A percentile compares a stretch with the other conserved stretches of the same genome.
These are phyloP conservation scores for Petrophora chlorosata DNA, from an alignment of 2,888 invertebrate species.

Conservation along the genomic window DNA sequence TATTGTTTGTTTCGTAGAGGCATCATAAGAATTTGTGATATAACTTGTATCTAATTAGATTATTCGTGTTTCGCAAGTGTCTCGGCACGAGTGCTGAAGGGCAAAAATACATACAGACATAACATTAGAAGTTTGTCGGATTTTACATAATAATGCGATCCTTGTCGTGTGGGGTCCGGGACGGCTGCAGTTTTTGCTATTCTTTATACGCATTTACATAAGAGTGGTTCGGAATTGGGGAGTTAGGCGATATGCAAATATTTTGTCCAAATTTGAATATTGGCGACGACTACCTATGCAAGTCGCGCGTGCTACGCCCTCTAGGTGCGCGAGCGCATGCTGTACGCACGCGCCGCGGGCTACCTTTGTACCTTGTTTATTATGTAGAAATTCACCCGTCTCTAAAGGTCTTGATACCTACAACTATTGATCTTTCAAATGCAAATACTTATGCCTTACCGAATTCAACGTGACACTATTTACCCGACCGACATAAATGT, in stretches of 20 bases:
- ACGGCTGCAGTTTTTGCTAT: conserved; percentile 74
- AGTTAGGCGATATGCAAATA: conserved; percentile 83
- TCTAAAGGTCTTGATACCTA: conserved; percentile 54
- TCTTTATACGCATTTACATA: conserved; percentile 74
- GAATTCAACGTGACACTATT: conserved; percentile 55
- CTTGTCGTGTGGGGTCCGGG: conserved; percentile 71
- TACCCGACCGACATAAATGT: conserved; percentile 48
- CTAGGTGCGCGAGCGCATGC: conserved; percentile 46
- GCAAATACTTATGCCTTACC: conserved; percentile 63
- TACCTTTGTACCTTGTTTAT: conserved; percentile 58
- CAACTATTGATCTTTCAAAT: conserved; percentile 70
- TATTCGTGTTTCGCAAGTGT: conserved; percentile 64
- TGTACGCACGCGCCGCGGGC: conserved; percentile 74
- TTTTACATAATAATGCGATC: conserved; percentile 72
- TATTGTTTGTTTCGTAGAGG: conserved; percentile 82
- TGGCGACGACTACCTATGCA: conserved; percentile 46
- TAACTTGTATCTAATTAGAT: conserved; percentile 77
- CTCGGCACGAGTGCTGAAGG: conserved; percentile 54
- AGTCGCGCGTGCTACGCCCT: conserved; percentile 52
- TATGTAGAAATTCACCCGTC: conserved; percentile 62
- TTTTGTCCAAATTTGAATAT: conserved; percentile 75
- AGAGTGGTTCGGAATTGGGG: conserved; percentile 72
- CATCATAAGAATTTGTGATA: conserved; percentile 83
- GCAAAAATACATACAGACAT: conserved; percentile 81
- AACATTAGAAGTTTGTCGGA: conserved; percentile 68